These are phyloP conservation scores for Lontra canadensis DNA, from an alignment of 2,113 vertebrate species.

Conservation along the genomic window DNA sequence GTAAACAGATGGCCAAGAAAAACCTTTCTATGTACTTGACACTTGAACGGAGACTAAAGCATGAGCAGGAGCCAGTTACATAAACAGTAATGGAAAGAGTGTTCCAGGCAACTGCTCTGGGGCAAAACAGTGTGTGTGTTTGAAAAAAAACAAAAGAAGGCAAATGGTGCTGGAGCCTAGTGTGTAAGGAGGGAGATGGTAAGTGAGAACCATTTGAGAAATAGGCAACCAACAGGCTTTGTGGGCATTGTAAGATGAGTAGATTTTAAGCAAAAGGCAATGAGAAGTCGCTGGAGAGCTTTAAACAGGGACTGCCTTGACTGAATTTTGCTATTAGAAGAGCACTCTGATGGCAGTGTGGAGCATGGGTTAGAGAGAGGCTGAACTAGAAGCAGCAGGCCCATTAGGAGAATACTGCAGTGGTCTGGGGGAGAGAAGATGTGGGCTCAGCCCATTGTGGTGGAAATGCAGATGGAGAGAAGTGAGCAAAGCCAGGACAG, in stretches of 20 bases:
- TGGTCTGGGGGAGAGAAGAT: not conserved
- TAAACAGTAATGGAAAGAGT: not conserved
- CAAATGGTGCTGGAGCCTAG: not conserved
- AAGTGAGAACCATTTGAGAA: not conserved
- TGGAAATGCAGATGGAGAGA: not conserved
- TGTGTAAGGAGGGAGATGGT: not conserved
- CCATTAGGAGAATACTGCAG: not conserved
- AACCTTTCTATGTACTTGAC: not conserved
- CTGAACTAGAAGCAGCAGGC: not conserved
- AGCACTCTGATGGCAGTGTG: not conserved
- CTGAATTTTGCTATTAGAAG: not conserved
- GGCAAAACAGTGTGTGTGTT: not conserved
- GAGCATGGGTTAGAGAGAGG: not conserved
- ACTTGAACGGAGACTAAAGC: not conserved
- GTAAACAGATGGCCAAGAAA: not conserved
- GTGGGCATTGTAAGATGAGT: not conserved
- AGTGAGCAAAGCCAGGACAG: not conserved
- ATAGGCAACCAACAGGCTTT: not conserved
- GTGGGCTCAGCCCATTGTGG: not conserved
- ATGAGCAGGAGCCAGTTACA: not conserved
- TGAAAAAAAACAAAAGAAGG: not conserved
- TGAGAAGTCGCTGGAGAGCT: not conserved
- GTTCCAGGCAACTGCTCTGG: not conserved
- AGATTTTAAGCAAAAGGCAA: not conserved
- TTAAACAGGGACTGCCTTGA: not conserved